Conservation (phyloP, 2,888 invertebrate species). For the Mellilla xanthometata region DNA sequence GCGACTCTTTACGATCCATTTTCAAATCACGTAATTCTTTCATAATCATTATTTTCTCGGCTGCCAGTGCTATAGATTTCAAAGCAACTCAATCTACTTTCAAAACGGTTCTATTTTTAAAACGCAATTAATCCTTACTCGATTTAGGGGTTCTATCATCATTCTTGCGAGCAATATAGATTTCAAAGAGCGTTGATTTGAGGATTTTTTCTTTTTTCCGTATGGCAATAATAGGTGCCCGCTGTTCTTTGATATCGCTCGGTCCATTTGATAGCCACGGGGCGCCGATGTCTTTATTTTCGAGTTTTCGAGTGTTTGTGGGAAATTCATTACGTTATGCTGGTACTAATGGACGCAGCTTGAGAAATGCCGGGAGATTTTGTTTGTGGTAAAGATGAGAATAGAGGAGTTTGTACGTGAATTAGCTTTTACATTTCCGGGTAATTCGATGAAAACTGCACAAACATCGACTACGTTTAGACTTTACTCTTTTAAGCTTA, state of each 20-base stretch:
- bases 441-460: no score
- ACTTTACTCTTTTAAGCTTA: no score
- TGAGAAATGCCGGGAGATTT: neutral
- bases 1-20: no score
- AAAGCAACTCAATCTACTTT: neutral
- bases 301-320: slow-evolving; percentile 44
- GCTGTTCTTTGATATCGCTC: slow-evolving; percentile 62
- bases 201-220: slow-evolving; percentile 40
- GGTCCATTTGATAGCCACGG: slow-evolving; percentile 54
- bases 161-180: slow-evolving; percentile 32
- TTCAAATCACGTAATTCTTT: neutral
- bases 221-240: slow-evolving; percentile 52
- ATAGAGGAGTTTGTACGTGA: no score
- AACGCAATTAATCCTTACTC: neutral
- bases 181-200: slow-evolving; percentile 53
- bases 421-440: no score
- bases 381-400: no score
- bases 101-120: slow-evolving; percentile 17
- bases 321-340: slow-evolving; percentile 35
- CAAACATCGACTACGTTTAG: no score
- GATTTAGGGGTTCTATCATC: neutral
- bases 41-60: neutral
- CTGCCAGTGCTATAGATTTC: neutral
- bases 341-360: slow-evolving; percentile 21
- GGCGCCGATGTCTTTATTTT: slow-evolving; percentile 62